A percentile compares a stretch with the other conserved stretches of the same genome.
Evolutionary conservation across 1,140 invertebrate genomes (phyloP).

Genomic region (Penaeus chinensis): DNA sequence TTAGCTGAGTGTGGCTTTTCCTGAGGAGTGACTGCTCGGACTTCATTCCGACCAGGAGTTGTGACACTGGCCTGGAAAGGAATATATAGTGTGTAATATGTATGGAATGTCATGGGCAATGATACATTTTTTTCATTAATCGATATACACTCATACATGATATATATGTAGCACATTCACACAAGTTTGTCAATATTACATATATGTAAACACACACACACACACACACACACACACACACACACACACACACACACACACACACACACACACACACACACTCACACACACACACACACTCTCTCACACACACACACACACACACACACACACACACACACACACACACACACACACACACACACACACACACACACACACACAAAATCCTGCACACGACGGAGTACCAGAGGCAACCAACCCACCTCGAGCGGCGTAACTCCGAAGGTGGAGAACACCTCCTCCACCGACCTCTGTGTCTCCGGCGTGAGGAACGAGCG

Average conservation of each 20-base stretch:
- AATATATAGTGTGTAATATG: background rate
- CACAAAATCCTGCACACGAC: background rate
- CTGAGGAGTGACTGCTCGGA: background rate
- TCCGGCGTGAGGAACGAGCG: slow-evolving; percentile 81
- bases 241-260: too few species aligned
- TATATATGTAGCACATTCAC: too few species aligned
- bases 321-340: background rate
- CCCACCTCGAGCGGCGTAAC: slow-evolving; percentile 66
- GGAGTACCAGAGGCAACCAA: background rate
- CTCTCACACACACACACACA: too few species aligned
- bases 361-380: background rate
- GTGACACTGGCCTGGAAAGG: background rate
- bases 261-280: too few species aligned
- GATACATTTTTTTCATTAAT: background rate
- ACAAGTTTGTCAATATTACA: too few species aligned
- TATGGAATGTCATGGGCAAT: background rate
- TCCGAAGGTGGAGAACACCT: slow-evolving; percentile 76
- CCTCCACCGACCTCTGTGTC: slow-evolving; percentile 77
- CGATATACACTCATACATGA: too few species aligned
- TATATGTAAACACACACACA: too few species aligned
- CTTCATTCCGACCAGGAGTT: background rate
- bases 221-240: too few species aligned
- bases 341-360: too few species aligned
- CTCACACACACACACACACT: too few species aligned
- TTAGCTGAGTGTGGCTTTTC: slow-evolving; percentile 23